These are phyloP conservation scores for Trichopria drosophilae DNA, from an alignment of 2,888 invertebrate species.

Conservation along the genomic window DNA sequence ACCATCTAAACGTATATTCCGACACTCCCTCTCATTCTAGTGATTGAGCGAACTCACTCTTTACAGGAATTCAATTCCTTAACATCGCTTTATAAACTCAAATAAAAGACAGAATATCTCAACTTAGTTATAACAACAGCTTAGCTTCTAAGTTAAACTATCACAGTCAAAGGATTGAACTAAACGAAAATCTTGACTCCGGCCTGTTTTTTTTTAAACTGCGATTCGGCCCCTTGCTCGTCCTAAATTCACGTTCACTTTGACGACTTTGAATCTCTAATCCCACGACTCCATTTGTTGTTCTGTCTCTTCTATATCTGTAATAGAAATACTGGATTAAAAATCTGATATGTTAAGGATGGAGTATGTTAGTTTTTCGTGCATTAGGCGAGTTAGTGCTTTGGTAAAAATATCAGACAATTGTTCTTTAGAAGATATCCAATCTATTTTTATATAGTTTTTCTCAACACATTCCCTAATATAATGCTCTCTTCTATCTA, in stretches of 20 bases:
- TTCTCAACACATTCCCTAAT: no score
- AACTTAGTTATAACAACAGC: no score
- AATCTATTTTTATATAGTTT: not conserved
- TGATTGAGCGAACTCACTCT: no score
- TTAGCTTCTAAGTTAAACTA: no score
- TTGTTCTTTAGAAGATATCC: not conserved
- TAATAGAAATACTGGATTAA: not conserved
- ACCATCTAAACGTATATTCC: not conserved
- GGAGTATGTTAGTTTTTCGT: not conserved
- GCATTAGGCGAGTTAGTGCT: not conserved
- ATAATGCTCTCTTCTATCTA: constrained; percentile 6
- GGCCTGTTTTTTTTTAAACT: not conserved
- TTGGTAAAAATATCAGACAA: not conserved
- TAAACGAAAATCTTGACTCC: not conserved
- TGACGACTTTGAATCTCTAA: no score
- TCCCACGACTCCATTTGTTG: not conserved
- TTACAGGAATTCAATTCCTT: no score
- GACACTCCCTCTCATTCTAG: constrained; percentile 3
- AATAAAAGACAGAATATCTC: no score
- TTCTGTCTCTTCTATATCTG: not conserved
- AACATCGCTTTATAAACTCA: no score
- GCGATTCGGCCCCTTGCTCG: not conserved
- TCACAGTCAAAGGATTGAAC: not conserved
- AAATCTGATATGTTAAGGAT: not conserved
- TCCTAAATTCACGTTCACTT: no score